Evolutionary conservation across 2,888 invertebrate species (phyloP).

Genomic region (Nephrotoma flavescens): DNA sequence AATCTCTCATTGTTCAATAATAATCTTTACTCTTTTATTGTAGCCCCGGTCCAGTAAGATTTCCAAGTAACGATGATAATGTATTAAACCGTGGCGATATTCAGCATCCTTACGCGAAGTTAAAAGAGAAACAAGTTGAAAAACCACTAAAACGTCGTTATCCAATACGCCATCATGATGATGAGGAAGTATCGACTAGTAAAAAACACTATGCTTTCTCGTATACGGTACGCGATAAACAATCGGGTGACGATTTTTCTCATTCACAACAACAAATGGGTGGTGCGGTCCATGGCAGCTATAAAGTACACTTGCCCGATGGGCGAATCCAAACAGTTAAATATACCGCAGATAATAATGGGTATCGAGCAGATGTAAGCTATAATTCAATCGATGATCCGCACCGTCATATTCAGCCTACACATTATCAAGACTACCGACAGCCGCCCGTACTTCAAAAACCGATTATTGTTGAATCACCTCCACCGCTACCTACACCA

Average conservation of each 20-base stretch:
- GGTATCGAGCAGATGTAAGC: constrained; percentile 50
- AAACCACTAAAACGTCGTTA: not conserved
- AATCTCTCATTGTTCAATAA: not conserved
- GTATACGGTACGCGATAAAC: constrained; percentile 44
- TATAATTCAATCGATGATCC: constrained; percentile 25
- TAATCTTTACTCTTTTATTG: not conserved
- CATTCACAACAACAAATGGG: constrained; percentile 42
- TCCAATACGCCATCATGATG: not conserved
- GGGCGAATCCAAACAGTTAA: constrained; percentile 50
- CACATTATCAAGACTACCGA: not conserved
- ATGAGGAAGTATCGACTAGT: not conserved
- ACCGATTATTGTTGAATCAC: not conserved
- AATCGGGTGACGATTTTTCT: constrained; percentile 52
- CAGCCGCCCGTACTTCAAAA: not conserved
- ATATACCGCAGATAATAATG: constrained; percentile 47
- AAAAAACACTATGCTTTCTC: constrained; percentile 45
- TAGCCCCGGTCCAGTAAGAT: constrained; percentile 11
- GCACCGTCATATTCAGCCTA: not conserved
- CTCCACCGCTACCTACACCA: not conserved
- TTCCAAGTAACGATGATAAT: constrained; percentile 6
- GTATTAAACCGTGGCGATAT: not conserved
- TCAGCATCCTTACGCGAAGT: constrained; percentile 7
- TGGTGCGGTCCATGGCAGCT: constrained; percentile 48
- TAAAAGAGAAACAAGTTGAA: constrained; percentile 1
- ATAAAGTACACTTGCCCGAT: constrained; percentile 51